Evolutionary conservation across 2,888 invertebrate genomes (phyloP).

Genomic region (Agapostemon virescens): DNA sequence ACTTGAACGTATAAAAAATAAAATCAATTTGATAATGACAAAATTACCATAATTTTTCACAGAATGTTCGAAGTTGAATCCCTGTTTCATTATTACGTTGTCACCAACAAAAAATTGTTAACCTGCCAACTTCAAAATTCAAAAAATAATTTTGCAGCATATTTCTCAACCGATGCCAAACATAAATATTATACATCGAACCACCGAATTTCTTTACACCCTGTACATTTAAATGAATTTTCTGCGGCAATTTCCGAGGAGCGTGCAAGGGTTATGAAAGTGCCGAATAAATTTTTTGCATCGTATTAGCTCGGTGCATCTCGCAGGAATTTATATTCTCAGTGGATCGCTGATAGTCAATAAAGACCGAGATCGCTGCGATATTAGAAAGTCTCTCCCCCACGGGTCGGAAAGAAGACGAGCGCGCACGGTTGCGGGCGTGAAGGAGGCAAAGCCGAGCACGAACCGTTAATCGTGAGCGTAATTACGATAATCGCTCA

Average conservation of each 20-base stretch:
- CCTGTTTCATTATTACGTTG: too few relatives aligned
- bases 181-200: too few relatives aligned
- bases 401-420: constrained; percentile 33
- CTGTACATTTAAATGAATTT: neutral
- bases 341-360: constrained; percentile 22
- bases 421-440: constrained; percentile 53
- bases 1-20: too few relatives aligned
- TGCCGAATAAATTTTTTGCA: neutral
- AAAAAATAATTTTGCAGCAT: too few relatives aligned
- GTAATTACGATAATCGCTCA: constrained; percentile 76
- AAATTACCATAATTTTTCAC: too few relatives aligned
- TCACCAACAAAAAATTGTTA: too few relatives aligned
- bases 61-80: too few relatives aligned
- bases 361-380: constrained; percentile 59
- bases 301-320: neutral
- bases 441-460: constrained; percentile 58
- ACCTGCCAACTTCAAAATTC: too few relatives aligned
- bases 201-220: too few relatives aligned
- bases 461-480: constrained; percentile 71
- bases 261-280: neutral
- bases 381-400: constrained; percentile 73
- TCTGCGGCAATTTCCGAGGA: neutral
- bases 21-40: too few relatives aligned
- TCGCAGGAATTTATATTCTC: constrained; percentile 12
- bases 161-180: too few relatives aligned